Evolutionary conservation across 2,888 invertebrate species (phyloP), one percentile per base, ranked within the genome.

Genomic region (Melieria picta): DNA sequence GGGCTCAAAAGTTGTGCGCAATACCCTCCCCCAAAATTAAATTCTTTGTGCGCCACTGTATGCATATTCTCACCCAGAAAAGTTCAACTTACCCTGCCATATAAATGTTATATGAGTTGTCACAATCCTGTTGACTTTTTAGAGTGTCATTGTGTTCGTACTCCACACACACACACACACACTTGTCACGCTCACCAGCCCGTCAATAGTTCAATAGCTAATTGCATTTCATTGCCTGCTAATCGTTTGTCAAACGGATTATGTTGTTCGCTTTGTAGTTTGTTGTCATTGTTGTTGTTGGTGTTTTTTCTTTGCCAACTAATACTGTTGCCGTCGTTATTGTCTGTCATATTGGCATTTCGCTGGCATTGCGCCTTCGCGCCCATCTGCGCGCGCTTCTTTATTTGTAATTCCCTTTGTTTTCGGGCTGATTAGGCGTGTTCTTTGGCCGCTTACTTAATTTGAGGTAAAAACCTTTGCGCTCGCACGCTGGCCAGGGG

Each of bases 221-320:
- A 79, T 78, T 79, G 79, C 76, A 78, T 79, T 79, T 75, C 79
- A 76, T 77, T 75, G 52, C 76, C 74, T 71, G 75, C 76, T 76
- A 80, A 79, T 78, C 81, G 80, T 80, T 81, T 81, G 82, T 80
- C 80, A 79, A 82, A 77, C 79, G 81, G 81, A 81, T 81, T 81
- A 81, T 73, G 69, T 75, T 63, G 66, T 61, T 48, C 55, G 11
- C 65, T 47, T 65, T 30, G 30, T 30, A 30, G 30, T 30, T 50
- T 45, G 45, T 65, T 50, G 52, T 52, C 45, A 57, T 68, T 50
- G 62, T 30, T 63, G 62, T 55, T 56, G 48, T 7, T 7, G 57
- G 58, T 60, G 50, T 52, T 60, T 50, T 11, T 58, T 13, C 46
- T n/a, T 46, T 65, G 48, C 13, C 52, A 11, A 42, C 47, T 67